Evolutionary conservation across 1,140 invertebrate genomes (phyloP), one percentile per base, ranked within the genome.

Genomic region (Drosophila ananassae): DNA sequence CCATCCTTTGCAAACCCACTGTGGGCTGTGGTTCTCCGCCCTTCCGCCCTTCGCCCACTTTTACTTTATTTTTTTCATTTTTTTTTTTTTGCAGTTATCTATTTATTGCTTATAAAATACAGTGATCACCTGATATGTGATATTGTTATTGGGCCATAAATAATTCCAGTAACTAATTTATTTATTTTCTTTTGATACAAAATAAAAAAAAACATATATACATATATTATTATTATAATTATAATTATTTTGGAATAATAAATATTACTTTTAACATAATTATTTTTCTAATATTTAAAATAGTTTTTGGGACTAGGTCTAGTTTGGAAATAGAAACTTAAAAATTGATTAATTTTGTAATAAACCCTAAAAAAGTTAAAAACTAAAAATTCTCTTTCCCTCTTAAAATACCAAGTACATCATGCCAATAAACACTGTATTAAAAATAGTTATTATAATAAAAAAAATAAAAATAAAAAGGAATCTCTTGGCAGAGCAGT

Each of bases 21-120:
- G 67, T 71, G 67, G 64, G 67, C 63, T 47, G 64, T 55, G 17
- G 0, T 17, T 50, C 44, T 30, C 66, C 30, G 41, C n/a, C 24
- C 57, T 13, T 53, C 34, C 32, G 22, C 51, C 53, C 59, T 57
- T 10, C 41, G 41, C 41, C 41, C 41, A 44, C 41, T 44, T 44
- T 44, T 44, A 44, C 7, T 13, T 21, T 44, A 17, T 41, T 41
- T 34, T 8, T 8, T 32, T 55, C 22, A 17, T 72, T 21, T 37
- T 37, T 61, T 25, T 50, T 34, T 22, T 32, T 74, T 50, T 55
- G 22, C 63, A 17, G 5, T 59, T 54, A 75, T 75, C 72, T 59
- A 54, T 76, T 66, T 68, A 59, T 76, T 67, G 62, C 53, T 68
- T 68, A 76, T 59, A 67, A 67, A 59, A 25, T 68, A 69, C 64